Base-by-base conservation (phyloP, 1,140 invertebrate species). In the Macrotrachela quadricornifera region DNA sequence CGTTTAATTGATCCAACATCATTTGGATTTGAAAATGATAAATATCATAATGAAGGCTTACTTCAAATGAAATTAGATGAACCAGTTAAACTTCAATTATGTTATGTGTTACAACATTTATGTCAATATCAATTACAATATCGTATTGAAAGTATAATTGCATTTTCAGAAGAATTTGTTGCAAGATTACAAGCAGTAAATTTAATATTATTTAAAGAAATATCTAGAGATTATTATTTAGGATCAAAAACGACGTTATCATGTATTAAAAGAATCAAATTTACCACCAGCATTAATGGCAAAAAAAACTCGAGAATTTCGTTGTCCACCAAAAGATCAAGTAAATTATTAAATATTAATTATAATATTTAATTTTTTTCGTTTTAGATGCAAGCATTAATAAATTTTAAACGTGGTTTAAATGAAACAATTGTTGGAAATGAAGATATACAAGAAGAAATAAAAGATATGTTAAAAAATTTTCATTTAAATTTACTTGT, bases 211-310 rank as follows among this genome's bases (percentile, higher is more conserved):
- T 30, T 30, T 2, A 8, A 30, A 30, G 21, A 30, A 30, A 30
- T n/a, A n/a, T n/a, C n/a, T n/a, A n/a, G n/a, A n/a, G n/a, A 30
- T 2, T 30, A 4, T 8, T 30, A 30, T 30, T 30, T 30, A 30
- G 21, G 94, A 99, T 76, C 94, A 99, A 69, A 71, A 94, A 56
- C 76, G 83, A 58, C 79, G 92, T 63, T 97, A 97, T 70, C 82
- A 85, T 59, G 90, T 96, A 62, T 95, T 99, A 61, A 99, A 97
- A 66, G 85, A 94, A 64, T 92, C 91, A 0, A 90, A 97, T 73
- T 8, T 30, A 2, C 13, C 50, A 13, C 91, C 94, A 14, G 87
- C 92, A 10, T 78, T 96, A 1, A 91, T 92, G 40, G 94, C 94
- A 9, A 95, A 91, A 67, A 94, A 91, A 67, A 99, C 94, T 0